Evolutionary conservation across 2,113 vertebrate species (phyloP).

Genomic region (Grallaria varia): DNA sequence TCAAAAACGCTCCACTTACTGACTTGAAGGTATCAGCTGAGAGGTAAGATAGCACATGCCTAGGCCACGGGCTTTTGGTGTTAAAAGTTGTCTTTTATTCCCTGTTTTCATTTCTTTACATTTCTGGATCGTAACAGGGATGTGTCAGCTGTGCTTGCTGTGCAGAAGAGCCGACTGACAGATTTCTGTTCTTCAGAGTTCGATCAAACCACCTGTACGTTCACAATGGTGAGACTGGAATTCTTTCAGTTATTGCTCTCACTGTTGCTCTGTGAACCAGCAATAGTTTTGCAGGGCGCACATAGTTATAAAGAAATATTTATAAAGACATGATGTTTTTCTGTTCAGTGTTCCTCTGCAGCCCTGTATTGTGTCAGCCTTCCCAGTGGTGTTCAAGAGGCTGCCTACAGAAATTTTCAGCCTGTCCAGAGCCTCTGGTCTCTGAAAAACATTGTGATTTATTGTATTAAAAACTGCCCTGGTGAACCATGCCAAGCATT

Average conservation of each 20-base stretch:
- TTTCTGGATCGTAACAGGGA: neutral
- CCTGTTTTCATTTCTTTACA: neutral
- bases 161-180: neutral
- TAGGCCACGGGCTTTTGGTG: neutral
- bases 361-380: neutral
- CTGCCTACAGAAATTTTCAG: neutral
- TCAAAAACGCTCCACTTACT: neutral
- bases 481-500: neutral
- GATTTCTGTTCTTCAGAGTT: neutral
- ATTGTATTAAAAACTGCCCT: neutral
- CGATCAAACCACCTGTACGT: neutral
- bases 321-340: neutral
- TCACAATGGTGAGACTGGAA: fast-evolving
- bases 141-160: neutral
- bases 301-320: too few relatives aligned
- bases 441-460: neutral
- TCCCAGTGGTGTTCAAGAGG: neutral
- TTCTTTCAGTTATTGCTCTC: neutral
- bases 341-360: neutral
- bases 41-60: neutral
- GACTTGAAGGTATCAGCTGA: neutral
- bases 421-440: neutral
- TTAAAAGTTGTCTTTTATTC: neutral
- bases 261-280: neutral
- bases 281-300: neutral